Evolutionary conservation across 2,797 vertebrate species (phyloP).

Genomic region (Coracias cyanogaster): DNA sequence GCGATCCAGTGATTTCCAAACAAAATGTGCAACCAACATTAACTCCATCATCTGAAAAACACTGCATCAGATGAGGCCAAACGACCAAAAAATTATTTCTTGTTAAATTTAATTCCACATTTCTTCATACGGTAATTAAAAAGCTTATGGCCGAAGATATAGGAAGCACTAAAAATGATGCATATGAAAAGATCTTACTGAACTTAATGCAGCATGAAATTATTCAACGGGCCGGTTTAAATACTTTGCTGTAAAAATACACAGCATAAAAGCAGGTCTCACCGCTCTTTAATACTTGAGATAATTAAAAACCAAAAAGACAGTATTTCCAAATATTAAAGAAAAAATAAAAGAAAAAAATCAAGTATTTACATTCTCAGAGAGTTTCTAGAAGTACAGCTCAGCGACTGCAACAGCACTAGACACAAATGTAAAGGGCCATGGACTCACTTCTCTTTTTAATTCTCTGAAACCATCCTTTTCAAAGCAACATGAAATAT

Average conservation of each 20-base stretch:
- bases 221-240: slow-evolving; percentile 66
- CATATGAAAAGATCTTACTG: slow-evolving; percentile 40
- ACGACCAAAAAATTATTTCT: background rate
- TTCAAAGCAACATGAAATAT: background rate
- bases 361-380: background rate
- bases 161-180: slow-evolving; percentile 73
- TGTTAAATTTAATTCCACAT: background rate
- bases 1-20: background rate
- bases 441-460: background rate
- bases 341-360: background rate
- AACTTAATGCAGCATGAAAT: slow-evolving; percentile 76
- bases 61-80: background rate
- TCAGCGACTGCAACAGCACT: background rate
- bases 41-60: background rate
- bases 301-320: background rate
- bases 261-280: slow-evolving; percentile 58
- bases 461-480: background rate
- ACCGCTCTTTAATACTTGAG: slow-evolving; percentile 20
- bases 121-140: slow-evolving; percentile 66
- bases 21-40: background rate
- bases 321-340: background rate
- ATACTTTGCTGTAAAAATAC: slow-evolving; percentile 66
- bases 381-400: background rate
- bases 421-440: background rate
- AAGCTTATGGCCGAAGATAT: slow-evolving; percentile 59